Conservation (phyloP, 37 sponge, comb jelly and placozoan genomes). For the Geodia barretti region DNA sequence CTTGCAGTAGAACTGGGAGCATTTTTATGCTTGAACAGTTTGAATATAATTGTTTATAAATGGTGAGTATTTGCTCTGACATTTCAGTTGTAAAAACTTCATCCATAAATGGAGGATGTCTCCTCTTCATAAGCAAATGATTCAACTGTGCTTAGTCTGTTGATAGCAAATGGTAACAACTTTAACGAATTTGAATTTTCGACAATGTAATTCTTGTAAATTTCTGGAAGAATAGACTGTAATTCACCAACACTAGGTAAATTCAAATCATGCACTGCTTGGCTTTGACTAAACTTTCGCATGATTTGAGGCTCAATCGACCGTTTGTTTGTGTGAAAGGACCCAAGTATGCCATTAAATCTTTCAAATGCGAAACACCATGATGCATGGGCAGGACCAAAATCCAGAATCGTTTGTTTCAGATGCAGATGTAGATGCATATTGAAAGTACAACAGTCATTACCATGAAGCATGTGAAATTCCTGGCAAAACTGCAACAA, state of each 20-base stretch:
- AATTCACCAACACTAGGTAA: not conserved
- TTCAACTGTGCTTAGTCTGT: no score
- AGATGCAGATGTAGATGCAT: constrained; percentile 71
- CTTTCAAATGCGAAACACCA: constrained; percentile 71
- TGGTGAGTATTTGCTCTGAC: not conserved
- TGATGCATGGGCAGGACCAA: constrained; percentile 52
- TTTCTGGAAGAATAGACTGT: no score
- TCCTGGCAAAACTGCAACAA: constrained; percentile 23
- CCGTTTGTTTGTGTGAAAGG: constrained; percentile 40
- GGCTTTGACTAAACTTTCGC: constrained; percentile 19
- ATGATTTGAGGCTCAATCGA: constrained; percentile 53
- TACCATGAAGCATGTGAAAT: constrained; percentile 53
- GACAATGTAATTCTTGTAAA: not conserved
- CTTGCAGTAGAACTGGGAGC: constrained; percentile 7
- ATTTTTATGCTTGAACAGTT: not conserved
- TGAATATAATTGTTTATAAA: constrained; percentile 38
- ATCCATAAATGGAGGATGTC: constrained; percentile 9
- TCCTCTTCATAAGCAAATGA: not conserved
- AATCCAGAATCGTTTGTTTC: constrained; percentile 41
- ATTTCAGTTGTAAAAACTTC: not conserved
- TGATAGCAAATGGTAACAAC: not conserved
- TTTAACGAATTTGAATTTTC: not conserved
- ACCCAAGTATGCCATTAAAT: constrained; percentile 60
- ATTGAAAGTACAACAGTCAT: constrained; percentile 33
- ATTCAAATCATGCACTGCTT: not conserved